Conservation (phyloP, 2,888 invertebrate genomes). For the Pachydiplax longipennis region DNA sequence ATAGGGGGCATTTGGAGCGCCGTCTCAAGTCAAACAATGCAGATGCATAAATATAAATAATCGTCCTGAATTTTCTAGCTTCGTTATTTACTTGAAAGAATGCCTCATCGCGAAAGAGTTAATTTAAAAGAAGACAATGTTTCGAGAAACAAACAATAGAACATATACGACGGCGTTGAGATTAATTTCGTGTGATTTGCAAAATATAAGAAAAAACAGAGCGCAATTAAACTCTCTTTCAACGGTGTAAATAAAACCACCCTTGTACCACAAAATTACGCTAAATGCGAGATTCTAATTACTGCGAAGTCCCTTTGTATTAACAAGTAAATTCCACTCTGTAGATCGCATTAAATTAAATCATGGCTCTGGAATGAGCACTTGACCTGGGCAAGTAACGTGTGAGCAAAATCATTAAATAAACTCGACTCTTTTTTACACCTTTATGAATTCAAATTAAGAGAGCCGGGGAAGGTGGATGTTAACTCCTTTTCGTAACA, state of each 20-base stretch:
- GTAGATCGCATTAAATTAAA: conserved; percentile 42
- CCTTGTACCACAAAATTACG: background rate
- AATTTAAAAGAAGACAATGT: too few species aligned
- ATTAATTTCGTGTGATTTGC: background rate
- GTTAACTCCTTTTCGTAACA: conserved; percentile 10
- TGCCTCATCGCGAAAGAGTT: too few species aligned
- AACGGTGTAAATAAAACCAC: background rate
- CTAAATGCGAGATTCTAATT: conserved; percentile 26
- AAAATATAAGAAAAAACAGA: background rate
- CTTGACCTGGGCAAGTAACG: conserved; percentile 30
- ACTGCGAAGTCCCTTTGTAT: conserved; percentile 40
- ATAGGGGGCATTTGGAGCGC: background rate
- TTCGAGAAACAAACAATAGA: background rate
- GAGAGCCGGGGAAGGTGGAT: conserved; percentile 16
- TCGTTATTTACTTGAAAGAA: too few species aligned
- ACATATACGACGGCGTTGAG: background rate
- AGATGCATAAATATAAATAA: background rate
- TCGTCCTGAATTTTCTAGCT: too few species aligned
- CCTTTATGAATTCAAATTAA: conserved; percentile 44
- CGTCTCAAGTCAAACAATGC: background rate
- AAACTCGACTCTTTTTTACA: conserved; percentile 32
- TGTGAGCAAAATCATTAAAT: conserved; percentile 43
- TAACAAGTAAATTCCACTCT: conserved; percentile 42
- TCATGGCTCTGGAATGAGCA: conserved; percentile 20
- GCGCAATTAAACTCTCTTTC: background rate